Evolutionary conservation across 2,888 invertebrate genomes (phyloP), one percentile per base, ranked within the genome.

Genomic region (Calephelis perditalis): DNA sequence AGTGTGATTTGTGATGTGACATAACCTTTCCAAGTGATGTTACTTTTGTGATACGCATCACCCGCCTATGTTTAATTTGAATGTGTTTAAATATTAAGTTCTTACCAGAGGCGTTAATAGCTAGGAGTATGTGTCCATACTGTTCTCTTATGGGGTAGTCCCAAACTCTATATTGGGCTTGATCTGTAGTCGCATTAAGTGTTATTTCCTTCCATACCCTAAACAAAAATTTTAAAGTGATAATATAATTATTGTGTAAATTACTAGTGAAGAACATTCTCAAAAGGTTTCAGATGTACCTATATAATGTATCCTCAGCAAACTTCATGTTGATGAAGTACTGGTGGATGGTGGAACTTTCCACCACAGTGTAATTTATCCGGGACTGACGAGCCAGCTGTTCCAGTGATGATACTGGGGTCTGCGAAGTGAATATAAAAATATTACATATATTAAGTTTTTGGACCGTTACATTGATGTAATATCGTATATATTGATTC

Each of bases 61-160:
- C 26, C 26, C 26, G 3, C 26, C 26, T 26, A 26, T 26, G 26
- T 26, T 4, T 26, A 26, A 26, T 26, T 26, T 26, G 26, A 26
- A 26, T 26, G 26, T 26, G 4, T 26, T 26, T 26, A 40, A 40
- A 40, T 40, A 40, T 40, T 40, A 1, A 40, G n/a, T 5, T 26
- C 57, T 62, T 73, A 81, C 89, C 84, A 1, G 96, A 95, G 65
- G 94, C 93, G 65, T 95, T 94, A 56, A 98, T 97, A 11, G 96
- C 95, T 15, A 95, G 84, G 9, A 97, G 85, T 65, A 98, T 97
- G 70, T 96, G 96, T 0, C 96, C 97, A 72, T 96, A 98, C 77
- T 97, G 97, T 76, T 98, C 97, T 67, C 96, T 94, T 65, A 98
- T 96, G 0, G 98, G 98, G 78, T 98, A 98, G 71, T 98, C 97